Conservation (phyloP, 2,113 vertebrate genomes). For the Lanius collurio region DNA sequence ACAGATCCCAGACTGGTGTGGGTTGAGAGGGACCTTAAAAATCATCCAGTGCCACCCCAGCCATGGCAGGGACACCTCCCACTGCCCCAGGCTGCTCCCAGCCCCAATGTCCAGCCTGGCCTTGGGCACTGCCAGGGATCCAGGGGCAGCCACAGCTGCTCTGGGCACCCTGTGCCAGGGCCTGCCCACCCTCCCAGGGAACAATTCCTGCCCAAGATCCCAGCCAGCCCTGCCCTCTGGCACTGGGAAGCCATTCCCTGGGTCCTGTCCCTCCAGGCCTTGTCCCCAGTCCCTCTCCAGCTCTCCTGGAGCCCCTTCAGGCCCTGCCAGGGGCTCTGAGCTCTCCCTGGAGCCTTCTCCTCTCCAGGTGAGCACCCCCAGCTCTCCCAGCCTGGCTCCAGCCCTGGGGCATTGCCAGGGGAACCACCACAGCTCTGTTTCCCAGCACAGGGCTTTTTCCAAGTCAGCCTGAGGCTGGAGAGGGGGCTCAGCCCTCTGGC, state of each 20-base stretch:
- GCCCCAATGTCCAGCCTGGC: neutral
- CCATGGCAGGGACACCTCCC: neutral
- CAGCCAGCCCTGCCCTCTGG: fast-evolving
- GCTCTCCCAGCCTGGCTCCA: neutral
- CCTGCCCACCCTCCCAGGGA: neutral
- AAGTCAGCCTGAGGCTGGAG: neutral
- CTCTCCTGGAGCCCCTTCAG: neutral
- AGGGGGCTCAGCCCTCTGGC: neutral
- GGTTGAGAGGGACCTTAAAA: neutral
- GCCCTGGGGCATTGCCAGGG: neutral
- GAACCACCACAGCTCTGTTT: neutral
- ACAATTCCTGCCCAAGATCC: neutral
- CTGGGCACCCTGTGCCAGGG: neutral
- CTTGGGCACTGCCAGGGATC: neutral
- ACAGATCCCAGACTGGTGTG: neutral
- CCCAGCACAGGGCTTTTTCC: neutral
- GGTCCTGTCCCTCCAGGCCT: fast-evolving
- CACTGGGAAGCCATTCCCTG: neutral
- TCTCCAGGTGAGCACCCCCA: neutral
- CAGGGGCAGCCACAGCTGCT: neutral
- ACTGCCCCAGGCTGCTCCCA: neutral
- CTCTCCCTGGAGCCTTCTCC: neutral
- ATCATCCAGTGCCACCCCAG: fast-evolving
- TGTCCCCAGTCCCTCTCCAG: neutral
- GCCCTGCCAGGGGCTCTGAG: neutral